phyloP scores from a whole-genome alignment of 2,888 invertebrate species.

The Dorcus hopei region DNA sequence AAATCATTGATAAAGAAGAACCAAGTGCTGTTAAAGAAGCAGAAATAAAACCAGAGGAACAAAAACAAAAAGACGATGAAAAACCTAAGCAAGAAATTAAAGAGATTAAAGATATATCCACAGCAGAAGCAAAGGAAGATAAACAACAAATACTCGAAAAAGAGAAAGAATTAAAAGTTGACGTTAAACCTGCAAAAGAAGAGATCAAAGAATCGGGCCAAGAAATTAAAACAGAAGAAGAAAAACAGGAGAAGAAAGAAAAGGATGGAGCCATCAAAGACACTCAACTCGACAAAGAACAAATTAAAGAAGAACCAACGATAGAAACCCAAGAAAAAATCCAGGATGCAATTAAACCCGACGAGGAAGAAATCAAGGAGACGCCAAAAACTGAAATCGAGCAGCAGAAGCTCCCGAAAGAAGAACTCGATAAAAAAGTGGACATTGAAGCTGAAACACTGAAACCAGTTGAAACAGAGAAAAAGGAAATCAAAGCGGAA shows the following conservation, averaged over 20 bases:
- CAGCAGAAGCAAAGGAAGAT: slow-evolving; percentile 35
- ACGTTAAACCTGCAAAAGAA: slow-evolving; percentile 32
- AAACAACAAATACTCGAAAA: slow-evolving; percentile 35
- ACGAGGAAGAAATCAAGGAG: not conserved
- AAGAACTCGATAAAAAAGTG: no score
- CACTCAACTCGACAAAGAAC: slow-evolving; percentile 4
- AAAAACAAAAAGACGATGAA: not conserved
- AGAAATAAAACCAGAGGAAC: not conserved
- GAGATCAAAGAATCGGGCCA: slow-evolving; percentile 22
- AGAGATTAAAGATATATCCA: slow-evolving; percentile 30
- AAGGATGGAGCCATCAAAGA: not conserved
- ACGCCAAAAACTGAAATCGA: not conserved
- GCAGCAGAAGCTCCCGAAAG: no score
- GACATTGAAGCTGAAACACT: not conserved
- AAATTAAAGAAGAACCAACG: not conserved
- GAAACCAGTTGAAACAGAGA: not conserved
- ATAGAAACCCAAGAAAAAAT: not conserved
- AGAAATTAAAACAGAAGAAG: slow-evolving; percentile 40
- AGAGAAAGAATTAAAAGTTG: slow-evolving; percentile 48
- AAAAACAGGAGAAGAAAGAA: not conserved
- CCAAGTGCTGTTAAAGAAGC: not conserved
- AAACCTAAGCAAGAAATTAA: not conserved
- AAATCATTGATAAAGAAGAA: not conserved
- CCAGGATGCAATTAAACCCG: not conserved
- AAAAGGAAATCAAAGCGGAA: no score